Evolutionary conservation across 2,888 invertebrate genomes (phyloP), one percentile per base, ranked within the genome.

Genomic region (Sisyra terminalis): DNA sequence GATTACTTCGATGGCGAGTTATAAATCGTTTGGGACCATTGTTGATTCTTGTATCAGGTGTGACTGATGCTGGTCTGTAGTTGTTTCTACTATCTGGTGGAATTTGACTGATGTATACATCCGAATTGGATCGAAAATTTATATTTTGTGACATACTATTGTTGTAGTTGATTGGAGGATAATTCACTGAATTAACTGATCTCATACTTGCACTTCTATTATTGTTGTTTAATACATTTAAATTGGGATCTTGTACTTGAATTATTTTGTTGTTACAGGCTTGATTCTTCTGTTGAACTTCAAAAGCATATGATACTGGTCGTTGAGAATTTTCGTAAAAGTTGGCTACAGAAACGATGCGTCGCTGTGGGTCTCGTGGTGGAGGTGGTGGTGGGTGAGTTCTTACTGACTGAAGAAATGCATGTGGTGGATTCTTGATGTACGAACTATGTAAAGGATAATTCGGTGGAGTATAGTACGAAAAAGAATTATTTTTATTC

Each of bases 361-460:
- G 37, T 45, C 76, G 69, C 52, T 72, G 68, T 48, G 78, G 82
- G 59, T 81, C 83, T 50, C 81, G 66, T n/a, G 85, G 84, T 1
- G 86, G 85, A 18, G 85, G 85, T 3, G 79, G 76, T 0, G 86
- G 85, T 4, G 85, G 83, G 30, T 72, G 55, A 29, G 52, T 52
- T 32, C 52, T 51, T 11, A 46, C 50, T 4, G 53, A 40, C 29
- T 37, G 29, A 37, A 31, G 14, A 38, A 50, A 49, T 24, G 49
- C 44, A 37, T 40, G 42, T 13, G 43, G 43, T 29, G 59, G 59
- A 9, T 57, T 51, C 17, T 58, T 47, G 47, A 54, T 57, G 16
- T 55, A 48, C n/a, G 39, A 29, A 9, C 4, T 14, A 24, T 4
- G 31, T 31, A 11, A 31, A 7, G 11, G 10, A 7, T 30, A 15